phyloP scores from a whole-genome alignment of 2,797 vertebrate genomes.

The Pangasius sanitwongsei region DNA sequence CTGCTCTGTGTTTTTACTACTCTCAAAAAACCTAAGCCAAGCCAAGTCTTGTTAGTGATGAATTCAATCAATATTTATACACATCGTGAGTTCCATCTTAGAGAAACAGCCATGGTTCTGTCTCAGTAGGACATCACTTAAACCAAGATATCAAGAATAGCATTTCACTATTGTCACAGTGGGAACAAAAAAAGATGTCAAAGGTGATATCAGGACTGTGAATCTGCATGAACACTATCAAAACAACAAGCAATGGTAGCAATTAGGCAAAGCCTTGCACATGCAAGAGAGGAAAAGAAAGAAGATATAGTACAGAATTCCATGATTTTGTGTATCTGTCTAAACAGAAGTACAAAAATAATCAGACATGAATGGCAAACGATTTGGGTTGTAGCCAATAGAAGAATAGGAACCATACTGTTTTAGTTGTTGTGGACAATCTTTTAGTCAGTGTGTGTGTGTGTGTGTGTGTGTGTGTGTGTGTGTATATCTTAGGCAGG shows the following conservation, averaged over 20 bases:
- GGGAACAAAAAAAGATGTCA: conserved; percentile 12
- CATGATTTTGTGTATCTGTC: not conserved
- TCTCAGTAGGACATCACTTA: conserved; percentile 17
- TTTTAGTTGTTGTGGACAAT: not conserved
- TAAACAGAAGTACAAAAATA: not conserved
- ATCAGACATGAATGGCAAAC: not conserved
- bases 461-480: not conserved
- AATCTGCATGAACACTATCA: not conserved
- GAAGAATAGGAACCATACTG: not conserved
- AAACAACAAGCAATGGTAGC: conserved; percentile 8
- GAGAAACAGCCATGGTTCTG: conserved; percentile 15
- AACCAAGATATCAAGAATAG: not conserved
- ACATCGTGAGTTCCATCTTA: not conserved
- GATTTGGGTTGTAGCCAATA: not conserved
- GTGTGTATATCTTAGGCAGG: not conserved
- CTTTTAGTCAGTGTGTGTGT: not conserved
- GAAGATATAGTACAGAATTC: not conserved
- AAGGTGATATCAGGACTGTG: conserved; percentile 13
- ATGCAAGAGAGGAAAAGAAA: not conserved
- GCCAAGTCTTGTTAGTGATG: not conserved
- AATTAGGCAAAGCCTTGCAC: not conserved
- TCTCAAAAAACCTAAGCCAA: not conserved
- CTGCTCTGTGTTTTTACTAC: not conserved
- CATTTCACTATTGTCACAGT: not conserved
- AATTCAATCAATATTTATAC: conserved; percentile 29